A percentile compares a stretch with the other conserved stretches of the same genome.
These are phyloP conservation scores for Crotalus helleri DNA, from an alignment of 2,113 vertebrate species.

Conservation along the genomic window DNA sequence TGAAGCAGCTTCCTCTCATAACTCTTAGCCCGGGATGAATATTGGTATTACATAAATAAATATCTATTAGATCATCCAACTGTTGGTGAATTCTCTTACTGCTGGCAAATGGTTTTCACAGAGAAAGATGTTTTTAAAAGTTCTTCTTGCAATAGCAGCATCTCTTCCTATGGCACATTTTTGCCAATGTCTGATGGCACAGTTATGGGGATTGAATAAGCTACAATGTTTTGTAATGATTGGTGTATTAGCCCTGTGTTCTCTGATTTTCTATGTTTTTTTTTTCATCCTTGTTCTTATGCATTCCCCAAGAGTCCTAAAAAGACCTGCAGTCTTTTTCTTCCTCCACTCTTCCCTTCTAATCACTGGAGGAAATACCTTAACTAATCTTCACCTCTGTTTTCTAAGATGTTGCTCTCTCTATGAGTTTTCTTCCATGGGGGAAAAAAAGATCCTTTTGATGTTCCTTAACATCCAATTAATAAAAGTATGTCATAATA, in stretches of 20 bases:
- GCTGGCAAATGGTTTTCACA: background rate
- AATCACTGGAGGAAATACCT: background rate
- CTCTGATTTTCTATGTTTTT: conserved; percentile 28
- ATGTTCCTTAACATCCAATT: conserved; percentile 51
- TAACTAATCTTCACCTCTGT: background rate
- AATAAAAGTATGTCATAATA: conserved; percentile 60
- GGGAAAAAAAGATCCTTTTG: conserved; percentile 33
- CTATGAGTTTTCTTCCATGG: conserved; percentile 38
- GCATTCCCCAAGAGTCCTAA: conserved; percentile 20
- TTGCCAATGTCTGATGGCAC: conserved; percentile 67
- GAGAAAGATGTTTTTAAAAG: conserved; percentile 40
- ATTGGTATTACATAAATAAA: conserved; percentile 9
- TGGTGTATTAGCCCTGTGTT: conserved; percentile 52
- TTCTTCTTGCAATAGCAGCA: conserved; percentile 54
- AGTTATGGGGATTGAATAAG: conserved; percentile 58
- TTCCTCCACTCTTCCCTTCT: conserved; percentile 16
- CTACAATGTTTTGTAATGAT: conserved; percentile 63
- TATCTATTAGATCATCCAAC: accelerated
- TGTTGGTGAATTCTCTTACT: conserved; percentile 27
- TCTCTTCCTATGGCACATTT: conserved; percentile 55
- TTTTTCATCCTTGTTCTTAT: conserved; percentile 33
- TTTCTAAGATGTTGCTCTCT: conserved; percentile 21
- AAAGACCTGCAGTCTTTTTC: background rate
- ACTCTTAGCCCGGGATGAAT: conserved; percentile 20
- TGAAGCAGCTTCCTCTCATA: background rate